Base-by-base conservation (phyloP, 2,113 vertebrate species). In the Echinops telfairi region DNA sequence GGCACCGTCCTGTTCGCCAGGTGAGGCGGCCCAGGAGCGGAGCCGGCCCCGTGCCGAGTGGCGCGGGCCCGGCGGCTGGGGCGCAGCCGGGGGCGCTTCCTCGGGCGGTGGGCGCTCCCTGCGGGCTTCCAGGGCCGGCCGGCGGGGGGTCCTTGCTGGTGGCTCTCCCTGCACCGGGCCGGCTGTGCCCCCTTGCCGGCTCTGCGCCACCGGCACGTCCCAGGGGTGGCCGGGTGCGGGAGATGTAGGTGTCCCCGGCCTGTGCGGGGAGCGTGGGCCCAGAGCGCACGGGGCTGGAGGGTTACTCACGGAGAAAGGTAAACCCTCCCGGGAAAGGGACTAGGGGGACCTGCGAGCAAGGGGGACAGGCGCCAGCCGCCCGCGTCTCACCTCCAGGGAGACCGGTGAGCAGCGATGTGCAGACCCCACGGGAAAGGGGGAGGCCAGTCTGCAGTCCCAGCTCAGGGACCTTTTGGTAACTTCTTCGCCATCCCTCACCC, bases 1-100 rank as follows among this genome's bases (percentile, higher is more conserved):
- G 99, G 99, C 92, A 97, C 98, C 83, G 96, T 99, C 92, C 98
- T 99, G 97, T 99, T 99, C 97, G 97, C 98, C 98, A 99, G 99
- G 99, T 99, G 98, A 96, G 96, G 47, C 33, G 38, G 15, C 70
- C 22, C 7, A 60, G 31, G n/a, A 86, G 70, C 53, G 62, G 78
- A 80, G 14, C 83, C 78, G 89, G 80, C 77, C 17, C 58, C 80
- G 36, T 7, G 40, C 40, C 3, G 40, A 40, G 40, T 7, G 40
- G 40, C 40, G 40, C 40, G 40, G 40, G 40, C 40, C 7, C 40
- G n/a, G n/a, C n/a, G n/a, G n/a, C n/a, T 25, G 40, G 76, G 82
- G 92, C 91, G 66, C 88, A 71, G 85, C 76, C 82, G 40, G 36
- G 36, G 23, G 83, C 66, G 6, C n/a, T 33, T 47, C 36, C 25